Evolutionary conservation across 2,888 invertebrate species (phyloP).

Genomic region (Diplolepis rosae): DNA sequence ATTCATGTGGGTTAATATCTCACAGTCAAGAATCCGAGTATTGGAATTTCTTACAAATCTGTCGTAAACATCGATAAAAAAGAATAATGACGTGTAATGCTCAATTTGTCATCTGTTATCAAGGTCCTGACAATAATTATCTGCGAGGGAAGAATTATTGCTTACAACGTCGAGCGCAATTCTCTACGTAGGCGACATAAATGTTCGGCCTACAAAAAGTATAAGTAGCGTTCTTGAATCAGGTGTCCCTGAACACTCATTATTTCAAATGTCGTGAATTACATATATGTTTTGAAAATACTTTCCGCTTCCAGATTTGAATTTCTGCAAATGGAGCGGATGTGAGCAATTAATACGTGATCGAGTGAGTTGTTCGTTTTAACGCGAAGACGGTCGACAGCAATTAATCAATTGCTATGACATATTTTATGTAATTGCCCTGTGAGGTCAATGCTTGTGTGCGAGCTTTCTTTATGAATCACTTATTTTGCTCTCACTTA

Average conservation of each 20-base stretch:
- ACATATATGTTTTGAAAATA: background rate
- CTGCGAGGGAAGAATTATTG: background rate
- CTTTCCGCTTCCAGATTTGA: background rate
- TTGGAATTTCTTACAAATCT: conserved; percentile 39
- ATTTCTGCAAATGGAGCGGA: conserved; percentile 5
- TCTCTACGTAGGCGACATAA: background rate
- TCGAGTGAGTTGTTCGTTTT: conserved; percentile 15
- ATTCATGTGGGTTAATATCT: conserved; percentile 57
- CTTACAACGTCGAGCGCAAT: conserved; percentile 2
- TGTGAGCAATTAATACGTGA: conserved; percentile 17
- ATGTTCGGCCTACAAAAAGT: background rate
- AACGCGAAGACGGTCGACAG: conserved; percentile 16
- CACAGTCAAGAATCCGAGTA: conserved; percentile 36
- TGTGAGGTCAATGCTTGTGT: background rate
- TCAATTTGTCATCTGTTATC: background rate
- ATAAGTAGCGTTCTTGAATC: background rate
- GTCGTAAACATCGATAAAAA: conserved; percentile 1
- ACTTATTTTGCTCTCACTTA: background rate
- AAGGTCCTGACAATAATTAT: background rate
- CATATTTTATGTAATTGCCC: conserved; percentile 20
- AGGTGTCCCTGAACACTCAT: background rate
- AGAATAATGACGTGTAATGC: conserved; percentile 22
- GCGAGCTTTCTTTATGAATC: conserved; percentile 15
- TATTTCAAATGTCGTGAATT: conserved; percentile 1
- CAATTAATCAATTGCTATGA: conserved; percentile 23